Evolutionary conservation across 2,888 invertebrate species (phyloP).

Genomic region (Drosophila niveifrons): DNA sequence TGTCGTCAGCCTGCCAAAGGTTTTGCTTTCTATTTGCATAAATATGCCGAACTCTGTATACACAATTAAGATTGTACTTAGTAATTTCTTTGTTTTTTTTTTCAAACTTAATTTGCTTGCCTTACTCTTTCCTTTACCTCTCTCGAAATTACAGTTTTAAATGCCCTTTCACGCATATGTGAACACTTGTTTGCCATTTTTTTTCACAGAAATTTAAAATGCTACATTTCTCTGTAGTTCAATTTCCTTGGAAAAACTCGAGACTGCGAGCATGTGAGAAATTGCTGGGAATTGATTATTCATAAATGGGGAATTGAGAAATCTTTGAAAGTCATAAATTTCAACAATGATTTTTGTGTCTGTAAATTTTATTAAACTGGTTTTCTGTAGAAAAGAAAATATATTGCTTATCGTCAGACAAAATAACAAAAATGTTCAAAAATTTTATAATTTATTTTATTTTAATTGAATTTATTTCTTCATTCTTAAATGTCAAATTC

Average conservation of each 20-base stretch:
- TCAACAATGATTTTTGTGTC: too few relatives aligned
- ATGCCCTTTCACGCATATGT: conserved; percentile 5
- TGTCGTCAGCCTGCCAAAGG: conserved; percentile 38
- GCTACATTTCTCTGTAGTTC: conserved; percentile 6
- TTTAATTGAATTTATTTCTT: too few relatives aligned
- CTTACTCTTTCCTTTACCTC: not conserved
- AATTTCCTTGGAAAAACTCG: conserved; percentile 13
- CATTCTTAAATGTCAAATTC: too few relatives aligned
- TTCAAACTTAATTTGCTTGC: conserved; percentile 15
- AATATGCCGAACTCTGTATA: conserved; percentile 48
- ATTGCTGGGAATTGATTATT: not conserved
- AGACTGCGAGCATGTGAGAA: not conserved
- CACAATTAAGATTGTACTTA: conserved; percentile 65
- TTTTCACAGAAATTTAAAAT: conserved; percentile 18
- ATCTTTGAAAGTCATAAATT: not conserved
- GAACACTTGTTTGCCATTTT: not conserved
- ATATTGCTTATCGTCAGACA: too few relatives aligned
- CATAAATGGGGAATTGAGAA: not conserved
- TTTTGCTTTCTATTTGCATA: conserved; percentile 70
- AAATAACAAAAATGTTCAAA: too few relatives aligned
- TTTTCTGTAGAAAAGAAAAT: too few relatives aligned
- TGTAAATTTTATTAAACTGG: too few relatives aligned
- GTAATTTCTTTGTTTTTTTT: conserved; percentile 4
- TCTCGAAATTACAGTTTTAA: conserved; percentile 10
- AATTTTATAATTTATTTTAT: too few relatives aligned